These are phyloP conservation scores for Peromyscus leucopus DNA, from an alignment of 2,113 vertebrate genomes.

Conservation along the genomic window DNA sequence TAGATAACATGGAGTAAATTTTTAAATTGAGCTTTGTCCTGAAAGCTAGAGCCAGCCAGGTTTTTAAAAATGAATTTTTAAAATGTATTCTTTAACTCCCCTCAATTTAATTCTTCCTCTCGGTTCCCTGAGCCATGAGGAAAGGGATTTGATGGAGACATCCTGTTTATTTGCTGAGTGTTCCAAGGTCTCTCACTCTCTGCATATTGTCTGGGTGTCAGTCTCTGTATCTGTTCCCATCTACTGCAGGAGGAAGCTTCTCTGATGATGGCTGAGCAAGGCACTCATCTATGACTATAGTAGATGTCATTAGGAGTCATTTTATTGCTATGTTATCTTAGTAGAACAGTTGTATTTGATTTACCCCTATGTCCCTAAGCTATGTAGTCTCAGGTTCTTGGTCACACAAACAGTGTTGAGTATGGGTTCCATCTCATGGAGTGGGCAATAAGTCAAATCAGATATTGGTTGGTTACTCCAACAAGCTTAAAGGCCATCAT, in stretches of 20 bases:
- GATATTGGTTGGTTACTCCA: background rate
- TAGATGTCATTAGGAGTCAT: background rate
- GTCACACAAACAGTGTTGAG: background rate
- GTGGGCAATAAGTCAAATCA: background rate
- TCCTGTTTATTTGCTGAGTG: background rate
- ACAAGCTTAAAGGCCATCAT: background rate
- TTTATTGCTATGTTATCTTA: background rate
- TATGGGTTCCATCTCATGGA: background rate
- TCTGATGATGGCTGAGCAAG: background rate
- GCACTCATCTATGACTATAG: background rate
- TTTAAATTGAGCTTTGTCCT: background rate
- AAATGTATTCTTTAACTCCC: too few relatives aligned
- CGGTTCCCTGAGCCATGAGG: too few relatives aligned
- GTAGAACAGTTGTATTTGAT: background rate
- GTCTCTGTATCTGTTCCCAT: background rate
- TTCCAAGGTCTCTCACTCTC: background rate
- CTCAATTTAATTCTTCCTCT: background rate
- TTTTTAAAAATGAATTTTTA: background rate
- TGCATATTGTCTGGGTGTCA: background rate
- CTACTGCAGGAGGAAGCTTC: background rate
- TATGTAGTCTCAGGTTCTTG: background rate
- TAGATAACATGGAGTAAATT: background rate
- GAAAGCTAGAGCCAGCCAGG: background rate
- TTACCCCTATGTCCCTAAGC: background rate
- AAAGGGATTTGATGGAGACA: background rate